Base-by-base conservation (phyloP, 2,113 vertebrate genomes). In the Rana temporaria region DNA sequence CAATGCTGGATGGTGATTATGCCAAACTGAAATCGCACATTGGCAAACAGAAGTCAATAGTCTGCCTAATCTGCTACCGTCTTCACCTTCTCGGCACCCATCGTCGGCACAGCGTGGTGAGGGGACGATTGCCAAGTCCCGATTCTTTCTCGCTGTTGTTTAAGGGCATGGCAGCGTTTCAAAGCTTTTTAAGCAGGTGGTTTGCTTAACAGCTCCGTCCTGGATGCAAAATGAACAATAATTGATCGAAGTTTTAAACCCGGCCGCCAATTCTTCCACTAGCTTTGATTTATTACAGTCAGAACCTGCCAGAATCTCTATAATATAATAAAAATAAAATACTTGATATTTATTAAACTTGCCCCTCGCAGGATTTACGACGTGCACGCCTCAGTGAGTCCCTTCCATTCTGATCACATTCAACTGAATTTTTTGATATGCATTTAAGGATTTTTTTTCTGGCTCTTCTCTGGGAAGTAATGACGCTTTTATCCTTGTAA, bases 1-100 rank as follows among this genome's bases (percentile, higher is more conserved):
- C 88, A 88, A 85, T 90, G 88, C 88, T 86, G 86, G 75, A 78
- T 6, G 84, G 83, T 89, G 88, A 86, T 87, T 87, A 88, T 86
- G 85, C 66, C 87, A 86, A 68, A 76, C 84, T 75, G 84, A 86
- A 69, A 85, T 78, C 42, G 64, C 16, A 17, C 78, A 75, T 80
- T 85, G 84, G 85, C 68, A 84, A 71, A 81, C 30, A 55, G 69
- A 22, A 55, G n/a, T 56, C n/a, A 72, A 34, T 55, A 26, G 57
- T 57, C 71, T 59, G 16, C 55, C 52, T 59, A 60, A 62, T 75
- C 30, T 38, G 57, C n/a, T 62, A 42, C 14, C 26, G 9, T 59
- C 11, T 17, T 55, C 69, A 74, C 71, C 71, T 60, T 72, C 22
- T 8, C 57, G 6, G 62, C 22, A 24, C 26, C 16, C 64, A 32